Percentiles rank a stretch among this genome's conserved stretches.
Conservation (phyloP, 2,797 vertebrate genomes). For the Dromococcyx pavoninus region DNA sequence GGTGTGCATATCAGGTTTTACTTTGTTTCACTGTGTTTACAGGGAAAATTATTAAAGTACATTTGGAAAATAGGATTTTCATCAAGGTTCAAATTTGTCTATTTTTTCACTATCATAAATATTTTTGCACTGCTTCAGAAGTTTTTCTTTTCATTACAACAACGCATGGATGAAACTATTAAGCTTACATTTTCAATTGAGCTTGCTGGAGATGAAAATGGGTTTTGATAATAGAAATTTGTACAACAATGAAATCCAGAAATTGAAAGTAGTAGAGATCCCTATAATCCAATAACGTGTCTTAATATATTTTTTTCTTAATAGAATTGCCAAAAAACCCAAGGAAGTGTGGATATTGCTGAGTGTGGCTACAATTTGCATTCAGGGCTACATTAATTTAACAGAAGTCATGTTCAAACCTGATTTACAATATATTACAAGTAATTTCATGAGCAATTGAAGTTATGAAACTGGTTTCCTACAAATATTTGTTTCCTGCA, state of each 20-base stretch:
- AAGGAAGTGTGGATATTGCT: background rate
- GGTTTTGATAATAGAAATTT: slow-evolving; percentile 46
- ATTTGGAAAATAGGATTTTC: background rate
- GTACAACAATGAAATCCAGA: slow-evolving; percentile 9
- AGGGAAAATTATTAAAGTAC: background rate
- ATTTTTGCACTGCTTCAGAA: background rate
- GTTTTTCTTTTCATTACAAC: slow-evolving; percentile 15
- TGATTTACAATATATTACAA: slow-evolving; percentile 27
- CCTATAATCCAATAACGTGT: slow-evolving; percentile 49
- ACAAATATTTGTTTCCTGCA: background rate
- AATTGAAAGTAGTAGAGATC: slow-evolving; percentile 41
- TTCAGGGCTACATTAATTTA: slow-evolving; percentile 33
- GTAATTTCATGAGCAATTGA: background rate
- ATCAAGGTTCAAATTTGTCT: background rate
- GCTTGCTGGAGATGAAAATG: background rate
- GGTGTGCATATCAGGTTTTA: accelerated
- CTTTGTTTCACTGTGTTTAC: background rate
- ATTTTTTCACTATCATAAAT: background rate
- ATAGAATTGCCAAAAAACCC: slow-evolving; percentile 20
- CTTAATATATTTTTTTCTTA: slow-evolving; percentile 51
- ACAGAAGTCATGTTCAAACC: slow-evolving; percentile 34
- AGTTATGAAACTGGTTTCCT: background rate
- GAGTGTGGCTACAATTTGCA: slow-evolving; percentile 20
- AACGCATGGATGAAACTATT: background rate
- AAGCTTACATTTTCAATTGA: slow-evolving; percentile 15